Percentiles rank a stretch among this genome's conserved stretches.
Evolutionary conservation across 2,113 vertebrate genomes (phyloP).

Genomic region (Taurulus bubalis): DNA sequence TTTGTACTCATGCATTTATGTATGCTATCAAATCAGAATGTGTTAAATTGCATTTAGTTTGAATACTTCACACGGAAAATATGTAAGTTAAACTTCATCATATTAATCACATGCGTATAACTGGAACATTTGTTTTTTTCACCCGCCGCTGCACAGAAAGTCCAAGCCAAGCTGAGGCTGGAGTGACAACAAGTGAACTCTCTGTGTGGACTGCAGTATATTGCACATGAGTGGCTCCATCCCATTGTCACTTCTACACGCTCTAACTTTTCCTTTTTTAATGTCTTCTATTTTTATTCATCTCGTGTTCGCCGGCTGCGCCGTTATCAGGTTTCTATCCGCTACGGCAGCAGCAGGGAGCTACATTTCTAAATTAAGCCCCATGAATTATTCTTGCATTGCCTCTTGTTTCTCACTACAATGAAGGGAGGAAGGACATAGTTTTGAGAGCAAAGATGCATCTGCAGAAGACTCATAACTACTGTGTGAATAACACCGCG

Average conservation of each 20-base stretch:
- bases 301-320: conserved; percentile 17
- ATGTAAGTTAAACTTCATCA: neutral
- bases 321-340: conserved; percentile 56
- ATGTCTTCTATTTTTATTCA: conserved; percentile 59
- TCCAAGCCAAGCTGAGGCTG: neutral
- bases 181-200: neutral
- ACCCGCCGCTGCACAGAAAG: neutral
- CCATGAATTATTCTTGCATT: conserved; percentile 72
- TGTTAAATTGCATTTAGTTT: neutral
- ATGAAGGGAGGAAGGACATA: conserved; percentile 28
- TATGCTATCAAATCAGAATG: neutral
- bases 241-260: conserved; percentile 32
- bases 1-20: neutral
- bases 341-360: conserved; percentile 19
- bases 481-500: conserved; percentile 10
- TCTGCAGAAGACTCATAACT: conserved; percentile 15
- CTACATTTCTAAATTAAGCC: conserved; percentile 70
- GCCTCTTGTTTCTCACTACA: conserved; percentile 27
- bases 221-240: conserved; percentile 8
- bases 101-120: neutral
- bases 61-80: neutral
- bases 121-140: neutral
- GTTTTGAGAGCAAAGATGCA: conserved; percentile 21
- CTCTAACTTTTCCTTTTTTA: conserved; percentile 35
- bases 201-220: neutral